Evolutionary conservation across 2,888 invertebrate genomes (phyloP), one percentile per base, ranked within the genome.

Genomic region (Xestia sexstrigata): DNA sequence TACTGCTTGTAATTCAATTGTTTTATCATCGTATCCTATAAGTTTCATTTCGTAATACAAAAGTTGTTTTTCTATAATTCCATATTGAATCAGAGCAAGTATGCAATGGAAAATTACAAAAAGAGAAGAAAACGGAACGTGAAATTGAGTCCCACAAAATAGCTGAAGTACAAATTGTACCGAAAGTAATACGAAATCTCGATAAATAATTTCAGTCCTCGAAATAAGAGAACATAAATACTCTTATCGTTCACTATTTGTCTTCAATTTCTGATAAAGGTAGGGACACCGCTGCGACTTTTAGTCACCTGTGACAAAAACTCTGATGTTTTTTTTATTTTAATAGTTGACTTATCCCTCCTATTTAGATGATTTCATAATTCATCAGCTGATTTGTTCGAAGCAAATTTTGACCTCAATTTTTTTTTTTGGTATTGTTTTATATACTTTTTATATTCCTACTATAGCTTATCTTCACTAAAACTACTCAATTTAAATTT

Each of bases 181-280:
- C 2, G 60, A 72, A 85, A 70, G 72, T 52, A 35, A 74, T 78
- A 74, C 49, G 30, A 62, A 68, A 74, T 74, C 70, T 63, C 71
- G 58, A 74, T 86, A 79, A 86, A 86, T 79, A 74, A 76, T 84
- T 84, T 55, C 66, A 70, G 45, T 30, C 52, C 7, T 26, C 69
- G 69, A 72, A 83, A 86, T 65, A 71, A 74, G 39, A 74, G 58
- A 74, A 60, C n/a, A 30, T 79, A 83, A 35, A 82, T 76, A 52
- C 83, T 62, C 47, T 68, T 47, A 68, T 74, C 65, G 52, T 63
- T 79, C 47, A 79, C 70, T 84, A 76, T 83, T 85, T 79, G 60
- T 72, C 52, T 86, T 83, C 63, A 62, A 86, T 86, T 79, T 76
- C 49, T 79, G 47, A 75, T 49, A 62, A 71, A 52, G 62, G 6